These are phyloP conservation scores for Nephrotoma guestfalica DNA, from an alignment of 2,888 invertebrate genomes.

Conservation along the genomic window DNA sequence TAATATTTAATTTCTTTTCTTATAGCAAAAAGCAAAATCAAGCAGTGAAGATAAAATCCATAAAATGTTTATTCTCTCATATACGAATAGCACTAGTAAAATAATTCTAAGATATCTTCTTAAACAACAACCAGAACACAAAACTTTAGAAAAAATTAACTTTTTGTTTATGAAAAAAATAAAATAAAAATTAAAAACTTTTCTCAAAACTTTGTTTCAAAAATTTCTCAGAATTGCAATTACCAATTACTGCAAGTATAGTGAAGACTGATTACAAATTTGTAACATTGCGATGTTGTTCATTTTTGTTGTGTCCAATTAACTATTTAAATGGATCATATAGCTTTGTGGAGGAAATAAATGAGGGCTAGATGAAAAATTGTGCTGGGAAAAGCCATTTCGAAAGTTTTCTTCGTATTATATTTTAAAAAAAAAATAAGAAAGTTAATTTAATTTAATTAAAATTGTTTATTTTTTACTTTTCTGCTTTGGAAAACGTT, in stretches of 20 bases:
- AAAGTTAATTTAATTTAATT: background rate
- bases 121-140: background rate
- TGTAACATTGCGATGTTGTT: background rate
- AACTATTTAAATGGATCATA: background rate
- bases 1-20: background rate
- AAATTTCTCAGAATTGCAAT: background rate
- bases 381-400: background rate
- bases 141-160: background rate
- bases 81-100: background rate
- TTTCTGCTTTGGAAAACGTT: background rate
- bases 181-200: background rate
- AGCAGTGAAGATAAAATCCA: background rate
- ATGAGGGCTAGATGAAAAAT: background rate
- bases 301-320: background rate
- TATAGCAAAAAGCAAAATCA: background rate
- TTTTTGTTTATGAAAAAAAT: background rate
- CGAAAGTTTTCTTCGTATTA: background rate
- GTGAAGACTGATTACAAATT: background rate
- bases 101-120: background rate
- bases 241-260: background rate
- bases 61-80: background rate
- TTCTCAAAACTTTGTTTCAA: background rate
- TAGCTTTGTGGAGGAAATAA: background rate
- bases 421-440: background rate
- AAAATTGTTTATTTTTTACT: background rate